Conservation (phyloP, 2,797 vertebrate species). For the Urophycis tenuis region DNA sequence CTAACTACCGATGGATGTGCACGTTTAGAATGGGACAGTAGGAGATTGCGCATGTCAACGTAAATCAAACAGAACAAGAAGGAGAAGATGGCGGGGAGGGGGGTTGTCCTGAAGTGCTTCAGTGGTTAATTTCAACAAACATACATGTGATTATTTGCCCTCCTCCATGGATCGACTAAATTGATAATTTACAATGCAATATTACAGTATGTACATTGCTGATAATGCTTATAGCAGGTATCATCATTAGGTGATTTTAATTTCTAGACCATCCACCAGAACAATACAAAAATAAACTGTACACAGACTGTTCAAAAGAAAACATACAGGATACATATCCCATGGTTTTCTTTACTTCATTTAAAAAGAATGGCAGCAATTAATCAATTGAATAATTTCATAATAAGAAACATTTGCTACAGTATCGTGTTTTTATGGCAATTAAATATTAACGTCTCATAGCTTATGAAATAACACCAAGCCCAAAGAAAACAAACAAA, state of each 20-base stretch:
- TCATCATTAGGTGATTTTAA: constrained; percentile 64
- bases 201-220: constrained; percentile 81
- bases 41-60: constrained; percentile 31
- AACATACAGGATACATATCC: constrained; percentile 62
- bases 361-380: constrained; percentile 81
- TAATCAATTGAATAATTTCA: constrained; percentile 73
- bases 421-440: constrained; percentile 86
- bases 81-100: constrained; percentile 41
- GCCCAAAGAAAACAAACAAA: constrained; percentile 70
- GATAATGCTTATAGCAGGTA: constrained; percentile 72
- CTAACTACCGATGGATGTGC: constrained; percentile 62
- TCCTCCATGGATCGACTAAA: constrained; percentile 65
- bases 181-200: constrained; percentile 80
- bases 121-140: constrained; percentile 62
- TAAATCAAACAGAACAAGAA: constrained; percentile 36
- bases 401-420: constrained; percentile 82
- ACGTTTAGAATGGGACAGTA: constrained; percentile 46
- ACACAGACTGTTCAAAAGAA: constrained; percentile 83
- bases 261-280: constrained; percentile 73
- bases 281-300: constrained; percentile 88
- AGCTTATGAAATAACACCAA: constrained; percentile 71
- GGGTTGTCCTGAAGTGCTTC: constrained; percentile 59
- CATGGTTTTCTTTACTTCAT: constrained; percentile 69
- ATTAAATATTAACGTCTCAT: constrained; percentile 74
- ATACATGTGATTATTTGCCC: constrained; percentile 59